Conservation (phyloP, 2,888 invertebrate genomes). For the Theretra japonica region DNA sequence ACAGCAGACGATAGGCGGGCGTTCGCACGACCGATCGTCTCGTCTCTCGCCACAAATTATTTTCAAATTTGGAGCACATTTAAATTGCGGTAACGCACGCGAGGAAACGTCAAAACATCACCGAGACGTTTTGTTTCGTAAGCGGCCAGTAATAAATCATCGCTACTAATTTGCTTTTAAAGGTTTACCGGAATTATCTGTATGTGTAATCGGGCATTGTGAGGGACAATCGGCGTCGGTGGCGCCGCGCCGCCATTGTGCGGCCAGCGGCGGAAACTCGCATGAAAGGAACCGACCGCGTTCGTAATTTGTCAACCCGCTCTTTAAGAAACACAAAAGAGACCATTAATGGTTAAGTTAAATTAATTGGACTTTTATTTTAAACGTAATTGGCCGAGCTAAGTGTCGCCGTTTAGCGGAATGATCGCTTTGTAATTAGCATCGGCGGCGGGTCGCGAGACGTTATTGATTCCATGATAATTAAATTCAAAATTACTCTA, state of each 20-base stretch:
- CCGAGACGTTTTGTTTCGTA: conserved; percentile 68
- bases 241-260: conserved; percentile 64
- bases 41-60: conserved; percentile 70
- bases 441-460: conserved; percentile 36
- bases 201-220: conserved; percentile 79
- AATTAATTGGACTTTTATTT: conserved; percentile 74
- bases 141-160: conserved; percentile 79
- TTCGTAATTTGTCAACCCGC: conserved; percentile 74
- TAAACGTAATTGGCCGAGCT: conserved; percentile 64
- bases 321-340: conserved; percentile 67
- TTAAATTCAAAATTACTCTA: conserved; percentile 37
- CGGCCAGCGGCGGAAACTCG: conserved; percentile 45
- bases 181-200: conserved; percentile 80
- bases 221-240: conserved; percentile 64
- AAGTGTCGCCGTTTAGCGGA: conserved; percentile 54
- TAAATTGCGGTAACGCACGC: conserved; percentile 82
- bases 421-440: conserved; percentile 41
- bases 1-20: conserved; percentile 51
- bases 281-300: conserved; percentile 68
- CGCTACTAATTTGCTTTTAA: conserved; percentile 84
- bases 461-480: conserved; percentile 36
- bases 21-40: conserved; percentile 58
- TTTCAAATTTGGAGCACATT: conserved; percentile 83
- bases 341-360: conserved; percentile 68
- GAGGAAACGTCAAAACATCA: conserved; percentile 65